A percentile compares a stretch with the other conserved stretches of the same genome.
Evolutionary conservation across 2,888 invertebrate genomes (phyloP).

Genomic region (Cantharis nigra): DNA sequence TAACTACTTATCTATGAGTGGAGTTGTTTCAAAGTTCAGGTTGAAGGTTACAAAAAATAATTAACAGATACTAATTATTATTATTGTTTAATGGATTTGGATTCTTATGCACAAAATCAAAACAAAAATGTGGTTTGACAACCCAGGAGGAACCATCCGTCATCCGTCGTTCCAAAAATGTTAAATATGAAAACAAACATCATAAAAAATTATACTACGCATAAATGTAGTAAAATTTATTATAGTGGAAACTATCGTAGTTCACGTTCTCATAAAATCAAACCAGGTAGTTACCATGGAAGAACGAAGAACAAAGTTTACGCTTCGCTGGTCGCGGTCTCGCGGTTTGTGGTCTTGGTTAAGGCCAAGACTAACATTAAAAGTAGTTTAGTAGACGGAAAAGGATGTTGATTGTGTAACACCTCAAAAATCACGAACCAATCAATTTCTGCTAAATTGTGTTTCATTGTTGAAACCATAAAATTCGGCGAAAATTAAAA

Average conservation of each 20-base stretch:
- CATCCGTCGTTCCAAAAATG: background rate
- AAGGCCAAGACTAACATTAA: conserved; percentile 31
- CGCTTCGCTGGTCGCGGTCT: conserved; percentile 26
- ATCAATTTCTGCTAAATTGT: background rate
- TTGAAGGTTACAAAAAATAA: conserved; percentile 28
- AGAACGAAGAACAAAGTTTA: conserved; percentile 19
- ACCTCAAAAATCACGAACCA: background rate
- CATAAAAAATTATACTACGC: background rate
- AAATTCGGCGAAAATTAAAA: background rate
- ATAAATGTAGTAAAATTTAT: background rate
- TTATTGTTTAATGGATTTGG: conserved; percentile 24
- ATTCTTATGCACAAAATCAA: background rate
- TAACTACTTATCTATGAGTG: background rate
- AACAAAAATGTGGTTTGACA: background rate
- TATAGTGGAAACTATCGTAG: conserved; percentile 10
- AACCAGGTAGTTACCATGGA: conserved; percentile 19
- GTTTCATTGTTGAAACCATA: background rate
- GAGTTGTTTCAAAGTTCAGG: conserved; percentile 28
- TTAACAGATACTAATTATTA: conserved; percentile 29
- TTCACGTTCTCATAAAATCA: conserved; percentile 20
- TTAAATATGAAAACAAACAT: background rate
- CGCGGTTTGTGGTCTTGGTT: conserved; percentile 30
- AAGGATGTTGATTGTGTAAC: conserved; percentile 21
- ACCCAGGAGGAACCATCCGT: background rate
- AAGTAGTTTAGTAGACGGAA: conserved; percentile 29